Percentiles rank a stretch among this genome's conserved stretches.
These are phyloP conservation scores for Neocrepidodera transversa DNA, from an alignment of 2,888 invertebrate genomes.

Conservation along the genomic window DNA sequence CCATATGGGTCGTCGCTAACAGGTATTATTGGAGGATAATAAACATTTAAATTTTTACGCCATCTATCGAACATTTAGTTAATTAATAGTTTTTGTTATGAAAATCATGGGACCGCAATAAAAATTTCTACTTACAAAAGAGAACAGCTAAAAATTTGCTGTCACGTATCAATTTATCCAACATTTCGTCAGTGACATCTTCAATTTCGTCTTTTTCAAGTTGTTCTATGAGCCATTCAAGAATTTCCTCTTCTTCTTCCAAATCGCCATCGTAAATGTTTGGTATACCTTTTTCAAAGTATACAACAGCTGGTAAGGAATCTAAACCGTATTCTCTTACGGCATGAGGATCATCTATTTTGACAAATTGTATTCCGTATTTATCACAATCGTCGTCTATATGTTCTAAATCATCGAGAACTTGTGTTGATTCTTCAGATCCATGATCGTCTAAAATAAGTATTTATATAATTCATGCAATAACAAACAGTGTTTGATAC, in stretches of 20 bases:
- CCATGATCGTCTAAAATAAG: conserved; percentile 79
- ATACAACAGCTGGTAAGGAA: conserved; percentile 81
- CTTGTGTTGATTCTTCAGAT: conserved; percentile 86
- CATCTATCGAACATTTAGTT: too few relatives aligned
- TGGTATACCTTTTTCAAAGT: conserved; percentile 92
- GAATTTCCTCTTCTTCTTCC: conserved; percentile 86
- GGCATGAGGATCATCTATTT: conserved; percentile 87
- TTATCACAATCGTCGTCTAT: conserved; percentile 94
- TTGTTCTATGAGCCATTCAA: conserved; percentile 87
- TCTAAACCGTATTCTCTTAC: conserved; percentile 88
- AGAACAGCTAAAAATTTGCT: conserved; percentile 88
- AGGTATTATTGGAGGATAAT: too few relatives aligned
- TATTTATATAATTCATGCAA: too few relatives aligned
- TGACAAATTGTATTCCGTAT: conserved; percentile 91
- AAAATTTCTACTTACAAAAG: conserved; percentile 73
- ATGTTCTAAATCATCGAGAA: conserved; percentile 86
- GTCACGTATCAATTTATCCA: conserved; percentile 86
- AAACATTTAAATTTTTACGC: too few relatives aligned
- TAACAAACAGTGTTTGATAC: too few relatives aligned
- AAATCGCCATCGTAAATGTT: conserved; percentile 91
- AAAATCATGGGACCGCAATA: neutral
- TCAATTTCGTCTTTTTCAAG: conserved; percentile 93
- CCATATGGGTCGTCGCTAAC: too few relatives aligned
- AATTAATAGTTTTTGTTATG: too few relatives aligned
- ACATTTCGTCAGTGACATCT: conserved; percentile 93